Evolutionary conservation across 1,140 invertebrate species (phyloP).

Genomic region (Heliconius himera): DNA sequence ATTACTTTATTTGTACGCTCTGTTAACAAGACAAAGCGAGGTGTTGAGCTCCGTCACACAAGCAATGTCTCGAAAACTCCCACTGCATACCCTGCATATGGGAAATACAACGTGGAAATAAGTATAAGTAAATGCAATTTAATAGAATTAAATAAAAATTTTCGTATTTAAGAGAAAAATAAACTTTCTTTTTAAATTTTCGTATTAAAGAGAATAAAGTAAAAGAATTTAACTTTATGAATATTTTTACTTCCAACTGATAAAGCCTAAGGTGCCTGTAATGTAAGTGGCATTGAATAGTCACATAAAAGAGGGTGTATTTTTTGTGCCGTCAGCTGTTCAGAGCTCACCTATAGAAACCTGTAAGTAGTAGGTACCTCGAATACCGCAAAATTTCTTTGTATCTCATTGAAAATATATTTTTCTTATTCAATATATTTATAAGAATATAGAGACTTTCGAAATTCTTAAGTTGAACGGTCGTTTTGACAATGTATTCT

Average conservation of each 20-base stretch:
- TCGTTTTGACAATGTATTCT: neutral
- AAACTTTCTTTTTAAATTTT: too few relatives aligned
- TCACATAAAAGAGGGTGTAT: constrained; percentile 38
- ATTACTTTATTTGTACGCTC: too few relatives aligned
- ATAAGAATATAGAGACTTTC: neutral
- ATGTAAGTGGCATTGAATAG: constrained; percentile 26
- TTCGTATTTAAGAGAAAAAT: too few relatives aligned
- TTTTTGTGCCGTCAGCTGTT: constrained; percentile 72
- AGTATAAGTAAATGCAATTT: too few relatives aligned
- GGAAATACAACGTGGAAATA: too few relatives aligned
- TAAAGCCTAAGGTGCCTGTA: neutral
- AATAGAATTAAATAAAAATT: too few relatives aligned
- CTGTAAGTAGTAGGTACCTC: constrained; percentile 48
- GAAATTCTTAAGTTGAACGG: neutral
- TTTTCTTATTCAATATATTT: neutral
- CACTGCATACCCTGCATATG: too few relatives aligned
- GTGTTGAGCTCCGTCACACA: too few relatives aligned
- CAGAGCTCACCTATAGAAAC: constrained; percentile 35
- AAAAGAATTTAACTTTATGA: too few relatives aligned
- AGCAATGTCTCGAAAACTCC: too few relatives aligned
- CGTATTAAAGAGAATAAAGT: too few relatives aligned
- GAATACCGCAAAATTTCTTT: constrained; percentile 29
- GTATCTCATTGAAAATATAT: neutral
- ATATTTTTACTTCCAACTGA: neutral
- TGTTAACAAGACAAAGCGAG: too few relatives aligned